Conservation (phyloP, 2,888 invertebrate genomes). For the Harmothoe impar region DNA sequence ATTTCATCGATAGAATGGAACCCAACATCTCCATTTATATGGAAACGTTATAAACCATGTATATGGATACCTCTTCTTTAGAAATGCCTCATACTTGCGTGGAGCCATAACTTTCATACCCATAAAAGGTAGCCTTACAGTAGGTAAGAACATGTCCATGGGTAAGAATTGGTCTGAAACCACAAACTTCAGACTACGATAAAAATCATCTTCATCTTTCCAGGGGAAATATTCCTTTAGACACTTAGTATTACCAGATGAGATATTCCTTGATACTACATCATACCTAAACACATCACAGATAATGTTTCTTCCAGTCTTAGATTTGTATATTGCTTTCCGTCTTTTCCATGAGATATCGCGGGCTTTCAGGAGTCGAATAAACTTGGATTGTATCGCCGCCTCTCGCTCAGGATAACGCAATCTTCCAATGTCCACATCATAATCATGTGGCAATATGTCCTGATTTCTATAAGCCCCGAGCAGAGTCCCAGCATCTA, state of each 20-base stretch:
- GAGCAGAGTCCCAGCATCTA: slow-evolving; percentile 23
- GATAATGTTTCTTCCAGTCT: not conserved
- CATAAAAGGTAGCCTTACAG: not conserved
- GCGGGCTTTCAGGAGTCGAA: not conserved
- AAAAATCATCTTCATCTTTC: not conserved
- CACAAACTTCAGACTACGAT: not conserved
- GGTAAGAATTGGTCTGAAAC: not conserved
- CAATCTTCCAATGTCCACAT: slow-evolving; percentile 26
- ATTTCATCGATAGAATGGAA: too few species aligned
- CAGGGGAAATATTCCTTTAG: not conserved
- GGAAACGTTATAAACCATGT: not conserved
- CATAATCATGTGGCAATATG: slow-evolving; percentile 15
- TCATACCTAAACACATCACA: slow-evolving; percentile 41
- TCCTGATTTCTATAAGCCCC: not conserved
- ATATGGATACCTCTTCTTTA: not conserved
- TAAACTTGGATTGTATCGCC: not conserved
- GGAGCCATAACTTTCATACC: not conserved
- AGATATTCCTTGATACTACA: not conserved
- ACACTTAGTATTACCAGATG: not conserved
- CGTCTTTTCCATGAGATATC: not conserved
- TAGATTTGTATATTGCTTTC: not conserved
- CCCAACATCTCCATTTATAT: not conserved
- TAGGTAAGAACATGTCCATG: not conserved
- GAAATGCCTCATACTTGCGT: not conserved
- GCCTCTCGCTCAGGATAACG: not conserved